Percentiles rank a stretch among this genome's conserved stretches.
Conservation (phyloP, 2,888 invertebrate species). For the Eupsilia transversa region DNA sequence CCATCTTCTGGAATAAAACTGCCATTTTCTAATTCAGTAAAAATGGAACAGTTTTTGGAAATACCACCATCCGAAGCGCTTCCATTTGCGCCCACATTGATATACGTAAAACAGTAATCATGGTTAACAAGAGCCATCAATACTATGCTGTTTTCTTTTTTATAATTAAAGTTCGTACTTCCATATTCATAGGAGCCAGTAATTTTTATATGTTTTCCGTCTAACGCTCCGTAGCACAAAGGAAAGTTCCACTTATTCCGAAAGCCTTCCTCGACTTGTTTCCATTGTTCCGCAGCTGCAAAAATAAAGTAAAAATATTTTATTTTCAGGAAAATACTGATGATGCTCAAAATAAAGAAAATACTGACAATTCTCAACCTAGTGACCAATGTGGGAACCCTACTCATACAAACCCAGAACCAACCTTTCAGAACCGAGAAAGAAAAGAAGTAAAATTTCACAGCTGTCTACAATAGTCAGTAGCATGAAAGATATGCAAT, state of each 20-base stretch:
- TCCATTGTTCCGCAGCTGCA: slow-evolving; percentile 55
- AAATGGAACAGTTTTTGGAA: slow-evolving; percentile 45
- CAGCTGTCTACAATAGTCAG: too few species aligned
- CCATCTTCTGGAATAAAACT: slow-evolving; percentile 7
- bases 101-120: slow-evolving; percentile 57
- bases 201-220: slow-evolving; percentile 68
- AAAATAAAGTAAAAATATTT: slow-evolving; percentile 27
- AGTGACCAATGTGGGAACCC: slow-evolving; percentile 25
- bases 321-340: slow-evolving; percentile 28
- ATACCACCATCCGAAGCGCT: slow-evolving; percentile 46
- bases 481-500: too few species aligned
- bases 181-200: slow-evolving; percentile 47
- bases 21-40: slow-evolving; percentile 16
- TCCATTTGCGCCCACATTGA: slow-evolving; percentile 44
- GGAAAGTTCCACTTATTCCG: slow-evolving; percentile 63
- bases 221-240: slow-evolving; percentile 57
- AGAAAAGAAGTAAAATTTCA: too few species aligned
- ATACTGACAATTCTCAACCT: slow-evolving; percentile 34
- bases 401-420: slow-evolving; percentile 14
- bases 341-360: slow-evolving; percentile 37
- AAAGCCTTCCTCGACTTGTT: slow-evolving; percentile 44
- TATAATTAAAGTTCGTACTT: slow-evolving; percentile 65
- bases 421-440: too few species aligned
- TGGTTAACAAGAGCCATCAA: slow-evolving; percentile 63
- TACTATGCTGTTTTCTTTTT: slow-evolving; percentile 62